Base-by-base conservation (phyloP, 2,888 invertebrate genomes). In the Drosophila acutilabella region DNA sequence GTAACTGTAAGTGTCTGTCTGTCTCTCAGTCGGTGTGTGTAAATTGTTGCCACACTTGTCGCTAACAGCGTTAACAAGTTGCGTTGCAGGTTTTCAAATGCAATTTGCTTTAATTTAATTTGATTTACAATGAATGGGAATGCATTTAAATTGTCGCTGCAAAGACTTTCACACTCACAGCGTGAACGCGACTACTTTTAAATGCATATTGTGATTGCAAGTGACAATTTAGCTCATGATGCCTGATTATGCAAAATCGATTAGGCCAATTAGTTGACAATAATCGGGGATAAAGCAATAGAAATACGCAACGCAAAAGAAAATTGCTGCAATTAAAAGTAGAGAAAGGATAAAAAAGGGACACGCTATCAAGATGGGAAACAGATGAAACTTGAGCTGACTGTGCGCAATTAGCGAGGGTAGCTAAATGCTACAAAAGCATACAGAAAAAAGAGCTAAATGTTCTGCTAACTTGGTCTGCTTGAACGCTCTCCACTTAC, bases 221-320 rank as follows among this genome's bases (percentile, higher is more conserved):
- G 53, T 74, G 66, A 71, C 71, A 76, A 73, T 68, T 68, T 68
- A 66, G 40, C 36, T 36, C 42, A 54, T 50, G 33, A 50, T 50
- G 30, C 14, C 47, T 11, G 79, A 68, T 85, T 88, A 88, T 86
- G 82, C 61, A 85, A 88, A 30, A 71, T 67, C 68, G 60, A 68
- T 71, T 74, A 40, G 20, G 14, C 23, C 52, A 81, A 74, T 88
- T 77, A 74, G 47, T 45, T 8, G 10, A 59, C 58, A 56, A 53
- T 66, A 60, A 56, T n/a, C 54, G 16, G 30, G 45, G 45, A 53
- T 52, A 47, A 41, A 16, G 59, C 76, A 50, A 40, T 11, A 33
- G 30, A 30, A 62, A 60, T 23, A 44, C 40, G 42, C 33, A 33
- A 33, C 4, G 33, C 33, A 33, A 57, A 16, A 18, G 48, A 36